Evolutionary conservation across 2,113 vertebrate genomes (phyloP).

Genomic region (Strigops habroptila): DNA sequence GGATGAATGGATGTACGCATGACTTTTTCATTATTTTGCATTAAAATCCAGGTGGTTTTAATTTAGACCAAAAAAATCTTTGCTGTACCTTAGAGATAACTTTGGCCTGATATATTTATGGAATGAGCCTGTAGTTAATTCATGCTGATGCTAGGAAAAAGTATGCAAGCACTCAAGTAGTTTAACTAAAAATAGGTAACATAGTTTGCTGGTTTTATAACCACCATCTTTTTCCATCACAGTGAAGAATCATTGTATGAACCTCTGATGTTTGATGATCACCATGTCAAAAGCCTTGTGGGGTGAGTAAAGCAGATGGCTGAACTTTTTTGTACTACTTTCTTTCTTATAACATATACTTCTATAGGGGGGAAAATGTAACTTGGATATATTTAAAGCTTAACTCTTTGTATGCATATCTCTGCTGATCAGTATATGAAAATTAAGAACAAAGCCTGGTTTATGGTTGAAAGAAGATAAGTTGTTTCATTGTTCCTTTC

Average conservation of each 20-base stretch:
- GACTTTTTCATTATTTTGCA: background rate
- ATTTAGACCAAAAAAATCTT: background rate
- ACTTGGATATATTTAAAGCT: background rate
- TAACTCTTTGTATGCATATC: background rate
- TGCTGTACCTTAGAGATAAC: background rate
- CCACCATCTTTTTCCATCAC: background rate
- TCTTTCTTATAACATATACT: background rate
- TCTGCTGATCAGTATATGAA: background rate
- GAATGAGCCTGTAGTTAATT: background rate
- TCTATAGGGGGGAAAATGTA: background rate
- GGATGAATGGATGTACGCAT: background rate
- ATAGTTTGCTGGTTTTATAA: background rate
- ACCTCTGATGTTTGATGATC: background rate
- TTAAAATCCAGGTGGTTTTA: background rate
- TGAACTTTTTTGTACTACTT: background rate
- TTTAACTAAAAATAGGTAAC: background rate
- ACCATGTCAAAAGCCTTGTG: background rate
- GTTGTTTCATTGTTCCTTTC: background rate
- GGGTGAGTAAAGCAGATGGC: background rate
- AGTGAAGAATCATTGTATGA: background rate
- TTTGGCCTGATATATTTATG: background rate
- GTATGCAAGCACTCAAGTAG: background rate
- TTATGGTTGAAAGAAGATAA: background rate
- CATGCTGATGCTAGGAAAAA: background rate
- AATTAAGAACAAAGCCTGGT: background rate